phyloP scores from a whole-genome alignment of 2,113 vertebrate genomes.

The Oreocharis arfaki region DNA sequence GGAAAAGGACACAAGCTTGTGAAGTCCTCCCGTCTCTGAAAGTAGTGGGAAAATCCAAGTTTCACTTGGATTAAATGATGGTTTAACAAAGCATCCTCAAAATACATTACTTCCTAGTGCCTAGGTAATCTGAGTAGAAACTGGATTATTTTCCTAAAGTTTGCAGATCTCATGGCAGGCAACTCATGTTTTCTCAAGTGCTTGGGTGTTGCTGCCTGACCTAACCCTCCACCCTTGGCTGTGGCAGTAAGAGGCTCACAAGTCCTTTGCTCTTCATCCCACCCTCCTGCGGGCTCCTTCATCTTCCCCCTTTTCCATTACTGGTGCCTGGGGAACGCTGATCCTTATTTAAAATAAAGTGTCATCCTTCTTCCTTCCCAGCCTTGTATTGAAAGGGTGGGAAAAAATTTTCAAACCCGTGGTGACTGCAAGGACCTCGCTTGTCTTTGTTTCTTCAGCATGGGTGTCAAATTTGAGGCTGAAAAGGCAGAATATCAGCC shows the following conservation, averaged over 20 bases:
- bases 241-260: background rate
- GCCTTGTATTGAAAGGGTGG: background rate
- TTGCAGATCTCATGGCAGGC: background rate
- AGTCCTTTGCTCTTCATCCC: background rate
- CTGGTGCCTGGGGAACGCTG: background rate
- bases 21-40: background rate
- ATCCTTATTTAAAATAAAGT: background rate
- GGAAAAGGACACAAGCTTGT: background rate
- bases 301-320: background rate
- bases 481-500: background rate
- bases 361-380: background rate
- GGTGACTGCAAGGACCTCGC: background rate
- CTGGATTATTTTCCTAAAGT: background rate
- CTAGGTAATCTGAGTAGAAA: background rate
- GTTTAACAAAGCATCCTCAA: background rate
- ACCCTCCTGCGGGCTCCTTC: background rate
- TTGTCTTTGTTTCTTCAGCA: background rate
- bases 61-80: background rate
- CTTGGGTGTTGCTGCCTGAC: background rate
- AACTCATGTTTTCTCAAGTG: background rate
- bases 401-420: background rate
- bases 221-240: background rate
- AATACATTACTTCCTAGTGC: background rate
- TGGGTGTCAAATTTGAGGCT: background rate
- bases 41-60: background rate